Evolutionary conservation across 2,888 invertebrate genomes (phyloP), one percentile per base, ranked within the genome.

Genomic region (Mythimna loreyi): DNA sequence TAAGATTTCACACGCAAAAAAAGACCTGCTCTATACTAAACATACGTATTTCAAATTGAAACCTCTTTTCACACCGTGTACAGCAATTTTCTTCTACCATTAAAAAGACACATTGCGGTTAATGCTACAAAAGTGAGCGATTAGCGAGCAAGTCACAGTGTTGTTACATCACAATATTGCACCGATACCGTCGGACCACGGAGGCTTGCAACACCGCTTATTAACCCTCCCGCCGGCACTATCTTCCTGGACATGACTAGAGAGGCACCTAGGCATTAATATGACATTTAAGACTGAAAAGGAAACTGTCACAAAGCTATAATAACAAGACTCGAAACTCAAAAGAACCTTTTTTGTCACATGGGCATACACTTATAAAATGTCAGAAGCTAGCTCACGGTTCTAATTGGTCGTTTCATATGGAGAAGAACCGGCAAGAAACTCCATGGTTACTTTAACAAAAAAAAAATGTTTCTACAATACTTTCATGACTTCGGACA

Each of bases 161-260:
- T 80, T 73, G 80, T 92, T 92, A 92, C 92, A 75, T 92, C 90
- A 92, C 68, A 25, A 43, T 64, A 83, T 89, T 89, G 90, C 92
- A 88, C 89, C 87, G 88, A 43, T 53, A 57, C 43, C 81, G 73
- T 75, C 86, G 86, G 84, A 87, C 78, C 89, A 86, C 87, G 88
- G 89, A 89, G 78, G 69, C 76, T 91, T 92, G 89, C 91, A 84
- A 91, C 89, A 85, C 76, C 78, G 83, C 85, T 82, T 88, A 86
- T 85, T 89, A 86, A 74, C 82, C 85, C 82, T 72, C 78, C 72
- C 62, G 21, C 61, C 64, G 53, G 30, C 67, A 61, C 63, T 63
- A 73, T 78, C 74, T 82, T 82, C 81, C 83, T 81, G 76, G 67
- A 73, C 69, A 72, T 47, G 36, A 67, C 55, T 30, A 64, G 57